Percentiles rank a stretch among this genome's conserved stretches.
phyloP scores from a whole-genome alignment of 2,888 invertebrate genomes.

The Tupiocoris notatus region DNA sequence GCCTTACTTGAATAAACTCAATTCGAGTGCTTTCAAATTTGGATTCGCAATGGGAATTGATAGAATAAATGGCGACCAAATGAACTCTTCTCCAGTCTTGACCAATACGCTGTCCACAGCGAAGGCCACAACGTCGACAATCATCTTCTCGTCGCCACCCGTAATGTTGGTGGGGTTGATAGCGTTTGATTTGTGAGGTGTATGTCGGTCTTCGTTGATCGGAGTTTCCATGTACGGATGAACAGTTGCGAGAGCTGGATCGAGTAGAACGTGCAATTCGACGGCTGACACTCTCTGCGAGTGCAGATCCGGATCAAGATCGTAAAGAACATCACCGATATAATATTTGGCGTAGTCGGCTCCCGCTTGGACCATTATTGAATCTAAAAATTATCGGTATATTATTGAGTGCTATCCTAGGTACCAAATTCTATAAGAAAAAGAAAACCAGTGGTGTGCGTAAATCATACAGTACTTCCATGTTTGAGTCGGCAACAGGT shows the following conservation, averaged over 20 bases:
- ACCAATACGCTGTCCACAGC: neutral
- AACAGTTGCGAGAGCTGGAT: neutral
- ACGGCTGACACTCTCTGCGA: neutral
- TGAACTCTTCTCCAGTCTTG: neutral
- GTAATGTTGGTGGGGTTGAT: neutral
- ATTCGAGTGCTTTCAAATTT: neutral
- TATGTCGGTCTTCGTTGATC: neutral
- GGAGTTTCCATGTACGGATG: neutral
- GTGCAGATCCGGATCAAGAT: neutral
- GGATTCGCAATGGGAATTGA: neutral
- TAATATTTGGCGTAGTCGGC: neutral
- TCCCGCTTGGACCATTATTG: neutral
- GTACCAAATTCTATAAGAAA: too few species aligned
- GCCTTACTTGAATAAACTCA: neutral
- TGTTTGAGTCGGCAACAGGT: too few species aligned
- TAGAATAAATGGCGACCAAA: neutral
- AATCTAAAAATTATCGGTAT: too few species aligned
- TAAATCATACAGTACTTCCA: too few species aligned
- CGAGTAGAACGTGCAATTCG: neutral
- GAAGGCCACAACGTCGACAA: neutral
- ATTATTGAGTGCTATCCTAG: too few species aligned
- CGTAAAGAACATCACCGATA: neutral
- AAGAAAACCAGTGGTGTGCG: too few species aligned
- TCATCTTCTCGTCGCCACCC: neutral
- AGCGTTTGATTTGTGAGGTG: neutral